phyloP scores from a whole-genome alignment of 2,797 vertebrate genomes.

The Premnoplex brunnescens region DNA sequence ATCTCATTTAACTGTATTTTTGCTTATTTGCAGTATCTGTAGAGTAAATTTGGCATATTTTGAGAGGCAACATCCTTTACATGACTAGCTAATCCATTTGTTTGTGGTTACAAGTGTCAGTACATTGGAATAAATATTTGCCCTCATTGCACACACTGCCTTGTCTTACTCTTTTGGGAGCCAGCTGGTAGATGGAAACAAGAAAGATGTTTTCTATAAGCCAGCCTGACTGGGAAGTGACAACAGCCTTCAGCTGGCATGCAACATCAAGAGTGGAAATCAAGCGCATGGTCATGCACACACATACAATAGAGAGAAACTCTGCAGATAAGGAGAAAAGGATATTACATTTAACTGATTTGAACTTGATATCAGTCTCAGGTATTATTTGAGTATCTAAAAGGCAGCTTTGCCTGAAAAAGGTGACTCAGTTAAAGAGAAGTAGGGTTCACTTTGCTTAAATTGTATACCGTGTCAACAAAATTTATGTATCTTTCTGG shows the following conservation, averaged over 20 bases:
- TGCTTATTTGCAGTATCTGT: not conserved
- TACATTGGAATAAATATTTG: not conserved
- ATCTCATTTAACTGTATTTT: not conserved
- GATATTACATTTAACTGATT: not conserved
- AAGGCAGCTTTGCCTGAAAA: not conserved
- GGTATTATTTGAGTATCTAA: not conserved
- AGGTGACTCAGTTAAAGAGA: not conserved
- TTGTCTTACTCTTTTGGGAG: not conserved
- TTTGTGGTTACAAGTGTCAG: not conserved
- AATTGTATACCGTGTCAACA: not conserved
- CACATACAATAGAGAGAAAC: not conserved
- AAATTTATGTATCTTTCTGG: not conserved
- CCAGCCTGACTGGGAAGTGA: not conserved
- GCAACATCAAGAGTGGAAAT: not conserved
- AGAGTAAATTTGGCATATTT: not conserved
- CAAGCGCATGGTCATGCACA: not conserved
- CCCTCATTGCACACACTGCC: not conserved
- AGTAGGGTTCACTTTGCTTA: not conserved
- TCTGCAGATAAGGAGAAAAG: not conserved
- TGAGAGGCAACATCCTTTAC: not conserved
- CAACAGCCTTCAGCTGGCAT: not conserved
- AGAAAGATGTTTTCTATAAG: not conserved
- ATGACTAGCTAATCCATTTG: not conserved
- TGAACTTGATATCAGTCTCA: not conserved
- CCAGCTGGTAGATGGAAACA: not conserved